Evolutionary conservation across 2,888 invertebrate genomes (phyloP).

Genomic region (Ormia ochracea): DNA sequence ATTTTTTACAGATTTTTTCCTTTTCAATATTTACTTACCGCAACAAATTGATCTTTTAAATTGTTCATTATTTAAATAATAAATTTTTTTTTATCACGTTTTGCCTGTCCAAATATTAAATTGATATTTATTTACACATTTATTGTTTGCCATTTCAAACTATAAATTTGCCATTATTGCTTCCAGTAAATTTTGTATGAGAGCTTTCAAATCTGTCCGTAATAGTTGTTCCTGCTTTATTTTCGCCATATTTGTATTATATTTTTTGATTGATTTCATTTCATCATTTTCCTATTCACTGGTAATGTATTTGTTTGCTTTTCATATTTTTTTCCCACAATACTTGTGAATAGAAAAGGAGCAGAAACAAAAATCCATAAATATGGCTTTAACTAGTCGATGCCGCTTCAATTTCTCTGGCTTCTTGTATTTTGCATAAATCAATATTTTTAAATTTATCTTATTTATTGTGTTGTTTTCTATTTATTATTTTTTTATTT

Average conservation of each 20-base stretch:
- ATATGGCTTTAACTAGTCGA: constrained; percentile 41
- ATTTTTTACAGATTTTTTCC: not conserved
- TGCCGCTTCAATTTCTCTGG: not conserved
- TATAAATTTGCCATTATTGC: constrained; percentile 14
- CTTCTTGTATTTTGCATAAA: constrained; percentile 54
- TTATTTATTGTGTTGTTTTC: constrained; percentile 5
- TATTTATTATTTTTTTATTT: too few species aligned
- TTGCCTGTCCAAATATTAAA: not conserved
- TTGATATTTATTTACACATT: constrained; percentile 5
- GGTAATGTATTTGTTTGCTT: constrained; percentile 54
- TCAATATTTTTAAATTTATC: constrained; percentile 56
- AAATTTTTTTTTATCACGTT: constrained; percentile 13
- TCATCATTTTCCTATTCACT: constrained; percentile 59
- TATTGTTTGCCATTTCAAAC: not conserved
- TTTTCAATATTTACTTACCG: not conserved
- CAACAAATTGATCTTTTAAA: not conserved
- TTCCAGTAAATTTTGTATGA: not conserved
- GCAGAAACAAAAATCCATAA: constrained; percentile 27
- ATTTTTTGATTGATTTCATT: constrained; percentile 59
- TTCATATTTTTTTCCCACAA: constrained; percentile 48
- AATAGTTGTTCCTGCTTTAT: not conserved
- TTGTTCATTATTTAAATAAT: not conserved
- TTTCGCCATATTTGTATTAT: not conserved
- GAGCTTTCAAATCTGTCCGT: not conserved
- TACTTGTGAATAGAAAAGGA: constrained; percentile 4